Evolutionary conservation across 2,113 vertebrate species (phyloP).

Genomic region (Xenus cinereus): DNA sequence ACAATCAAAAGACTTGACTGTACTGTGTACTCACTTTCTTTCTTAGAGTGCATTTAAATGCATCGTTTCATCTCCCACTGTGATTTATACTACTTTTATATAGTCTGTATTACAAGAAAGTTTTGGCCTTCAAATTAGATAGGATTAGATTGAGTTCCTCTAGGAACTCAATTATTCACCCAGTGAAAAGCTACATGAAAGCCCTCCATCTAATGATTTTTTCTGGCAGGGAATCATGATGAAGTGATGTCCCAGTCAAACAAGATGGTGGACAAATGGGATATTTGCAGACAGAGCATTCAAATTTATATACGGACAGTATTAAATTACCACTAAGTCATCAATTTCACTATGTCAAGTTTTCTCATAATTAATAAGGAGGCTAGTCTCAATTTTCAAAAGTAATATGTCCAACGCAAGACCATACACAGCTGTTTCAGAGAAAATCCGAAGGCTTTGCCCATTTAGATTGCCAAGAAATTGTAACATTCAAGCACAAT

Average conservation of each 20-base stretch:
- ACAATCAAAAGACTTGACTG: constrained; percentile 17
- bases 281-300: background rate
- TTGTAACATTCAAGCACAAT: background rate
- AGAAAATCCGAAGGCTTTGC: background rate
- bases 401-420: background rate
- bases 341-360: background rate
- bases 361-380: background rate
- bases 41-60: background rate
- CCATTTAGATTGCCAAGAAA: background rate
- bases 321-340: background rate
- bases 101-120: background rate
- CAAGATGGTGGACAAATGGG: background rate
- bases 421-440: background rate
- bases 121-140: constrained; percentile 14
- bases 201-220: background rate
- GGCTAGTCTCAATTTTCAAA: background rate
- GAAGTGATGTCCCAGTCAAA: background rate
- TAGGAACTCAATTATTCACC: background rate
- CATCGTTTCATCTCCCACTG: background rate
- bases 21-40: background rate
- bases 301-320: background rate
- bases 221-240: background rate
- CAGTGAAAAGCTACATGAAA: background rate
- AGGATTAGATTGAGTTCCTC: too few species aligned
- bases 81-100: constrained; percentile 23